Evolutionary conservation across 2,113 vertebrate genomes (phyloP).

Genomic region (Plecturocebus donacophilus): DNA sequence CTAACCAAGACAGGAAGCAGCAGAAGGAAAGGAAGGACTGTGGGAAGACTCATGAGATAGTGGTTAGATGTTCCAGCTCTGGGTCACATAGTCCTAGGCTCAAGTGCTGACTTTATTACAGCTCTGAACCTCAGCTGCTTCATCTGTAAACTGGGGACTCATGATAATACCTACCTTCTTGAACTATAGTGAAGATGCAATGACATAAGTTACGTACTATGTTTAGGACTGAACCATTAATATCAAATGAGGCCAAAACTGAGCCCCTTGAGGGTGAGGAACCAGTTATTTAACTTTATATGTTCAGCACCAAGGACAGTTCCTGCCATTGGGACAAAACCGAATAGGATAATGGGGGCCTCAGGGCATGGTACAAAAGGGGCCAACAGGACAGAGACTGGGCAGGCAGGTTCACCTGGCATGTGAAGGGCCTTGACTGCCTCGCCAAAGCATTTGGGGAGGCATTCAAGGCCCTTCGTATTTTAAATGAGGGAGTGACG

Average conservation of each 20-base stretch:
- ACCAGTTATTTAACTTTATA: not conserved
- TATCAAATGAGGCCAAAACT: not conserved
- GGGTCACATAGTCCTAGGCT: not conserved
- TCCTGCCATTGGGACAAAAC: not conserved
- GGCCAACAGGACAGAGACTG: not conserved
- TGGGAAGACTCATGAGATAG: not conserved
- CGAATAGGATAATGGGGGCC: not conserved
- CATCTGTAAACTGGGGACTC: not conserved
- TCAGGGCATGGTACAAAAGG: not conserved
- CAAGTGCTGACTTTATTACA: not conserved
- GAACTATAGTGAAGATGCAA: not conserved
- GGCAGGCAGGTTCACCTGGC: not conserved
- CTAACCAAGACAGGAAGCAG: not conserved
- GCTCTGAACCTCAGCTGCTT: not conserved
- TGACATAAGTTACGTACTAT: not conserved
- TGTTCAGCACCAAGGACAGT: not conserved
- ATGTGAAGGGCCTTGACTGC: not conserved
- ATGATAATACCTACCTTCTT: not conserved
- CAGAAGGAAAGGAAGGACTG: not conserved
- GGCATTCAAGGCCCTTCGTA: too few relatives aligned
- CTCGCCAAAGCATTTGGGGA: not conserved
- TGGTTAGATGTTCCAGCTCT: not conserved
- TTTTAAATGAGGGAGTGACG: not conserved
- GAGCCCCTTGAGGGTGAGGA: not conserved
- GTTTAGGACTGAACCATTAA: not conserved